Evolutionary conservation across 2,888 invertebrate species (phyloP).

Genomic region (Heliconius ismenius): DNA sequence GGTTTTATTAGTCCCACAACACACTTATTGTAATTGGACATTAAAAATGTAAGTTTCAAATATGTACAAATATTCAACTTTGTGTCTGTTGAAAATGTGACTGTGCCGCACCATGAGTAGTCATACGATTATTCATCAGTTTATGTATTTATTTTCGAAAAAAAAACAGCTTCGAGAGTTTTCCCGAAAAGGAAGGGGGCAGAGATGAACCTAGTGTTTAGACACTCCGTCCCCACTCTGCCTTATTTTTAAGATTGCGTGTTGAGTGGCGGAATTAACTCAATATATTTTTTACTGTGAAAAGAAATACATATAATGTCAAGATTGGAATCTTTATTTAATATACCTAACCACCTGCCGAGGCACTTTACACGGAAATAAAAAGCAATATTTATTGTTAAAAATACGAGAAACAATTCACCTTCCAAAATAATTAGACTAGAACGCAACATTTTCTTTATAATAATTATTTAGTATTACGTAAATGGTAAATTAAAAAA

Average conservation of each 20-base stretch:
- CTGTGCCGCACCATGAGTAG: neutral
- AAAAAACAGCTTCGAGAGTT: too few species aligned
- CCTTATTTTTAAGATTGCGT: neutral
- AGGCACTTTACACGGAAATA: neutral
- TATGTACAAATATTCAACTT: too few species aligned
- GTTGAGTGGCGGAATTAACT: neutral
- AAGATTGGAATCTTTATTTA: neutral
- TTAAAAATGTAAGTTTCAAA: too few species aligned
- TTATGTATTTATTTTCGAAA: neutral
- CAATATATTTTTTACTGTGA: neutral
- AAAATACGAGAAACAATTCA: neutral
- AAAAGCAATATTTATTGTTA: neutral
- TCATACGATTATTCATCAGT: neutral
- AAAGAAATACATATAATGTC: neutral
- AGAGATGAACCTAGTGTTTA: too few species aligned
- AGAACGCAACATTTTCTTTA: neutral
- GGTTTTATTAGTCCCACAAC: too few species aligned
- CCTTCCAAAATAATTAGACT: neutral
- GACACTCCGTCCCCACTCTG: too few species aligned
- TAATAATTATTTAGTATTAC: neutral
- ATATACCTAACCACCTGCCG: neutral
- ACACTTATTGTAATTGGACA: too few species aligned
- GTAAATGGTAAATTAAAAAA: neutral
- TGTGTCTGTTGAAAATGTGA: too few species aligned
- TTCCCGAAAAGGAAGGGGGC: too few species aligned